Evolutionary conservation across 1,140 invertebrate species (phyloP), one percentile per base, ranked within the genome.

Genomic region (Trypoxylus dichotomus): DNA sequence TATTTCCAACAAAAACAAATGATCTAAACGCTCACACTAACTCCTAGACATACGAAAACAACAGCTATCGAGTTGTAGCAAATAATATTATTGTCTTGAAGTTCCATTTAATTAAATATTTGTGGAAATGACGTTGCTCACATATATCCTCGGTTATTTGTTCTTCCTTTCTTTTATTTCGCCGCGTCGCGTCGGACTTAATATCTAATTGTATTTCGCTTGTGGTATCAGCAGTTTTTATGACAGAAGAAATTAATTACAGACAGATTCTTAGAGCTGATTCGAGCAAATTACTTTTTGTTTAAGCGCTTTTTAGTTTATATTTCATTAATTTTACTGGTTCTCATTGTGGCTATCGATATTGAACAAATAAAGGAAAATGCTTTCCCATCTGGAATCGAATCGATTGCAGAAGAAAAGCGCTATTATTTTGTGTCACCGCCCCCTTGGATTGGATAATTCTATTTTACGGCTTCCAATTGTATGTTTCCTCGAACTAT

Each of bases 201-300:
- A 73, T 73, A 19, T 73, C 71, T 73, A 73, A 73, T 73, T 73
- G 71, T 73, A 15, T 73, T 73, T 37, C 71, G 37, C 29, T 37
- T 8, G 71, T 27, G 19, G 71, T 73, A 73, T 73, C 71, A 73
- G 71, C 71, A 41, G 71, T 73, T 73, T 73, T 73, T 73, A 73
- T 73, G 71, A 37, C 71, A 37, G 71, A 73, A 15, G n/a, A 73
- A 73, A 73, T 73, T 73, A 73, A 73, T 73, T 73, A 41, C 71
- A 15, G 27, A 15, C 37, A 41, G 71, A 25, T 41, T 73, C 27
- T 41, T 37, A 73, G 71, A 27, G 13, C 29, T 37, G 71, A 73
- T 73, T 73, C 71, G 7, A 25, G 25, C 71, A 41, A 73, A 73
- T 73, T 73, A 42, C 11, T 73, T 73, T 73, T 73, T 73, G 29